Evolutionary conservation across 2,888 invertebrate species (phyloP).

Genomic region (Lithosia quadra): DNA sequence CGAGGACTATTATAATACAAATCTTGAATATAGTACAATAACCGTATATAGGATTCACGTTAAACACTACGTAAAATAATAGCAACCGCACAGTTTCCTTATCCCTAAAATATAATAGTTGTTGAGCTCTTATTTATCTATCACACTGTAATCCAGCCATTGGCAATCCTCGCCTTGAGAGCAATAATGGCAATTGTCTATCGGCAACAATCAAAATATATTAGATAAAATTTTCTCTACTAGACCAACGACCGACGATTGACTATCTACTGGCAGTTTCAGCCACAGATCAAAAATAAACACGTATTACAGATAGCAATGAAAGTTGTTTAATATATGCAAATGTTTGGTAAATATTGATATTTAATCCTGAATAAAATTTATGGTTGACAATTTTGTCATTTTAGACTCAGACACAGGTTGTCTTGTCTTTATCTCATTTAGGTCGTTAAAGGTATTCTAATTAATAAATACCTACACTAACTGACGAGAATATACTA

Average conservation of each 20-base stretch:
- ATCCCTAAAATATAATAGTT: conserved; percentile 65
- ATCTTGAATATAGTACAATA: conserved; percentile 61
- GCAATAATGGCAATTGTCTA: conserved; percentile 77
- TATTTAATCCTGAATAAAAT: background rate
- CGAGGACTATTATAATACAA: conserved; percentile 63
- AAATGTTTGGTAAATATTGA: background rate
- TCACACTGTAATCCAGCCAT: conserved; percentile 74
- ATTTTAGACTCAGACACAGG: background rate
- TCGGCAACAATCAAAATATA: conserved; percentile 62
- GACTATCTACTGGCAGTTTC: conserved; percentile 35
- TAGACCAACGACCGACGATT: conserved; percentile 39
- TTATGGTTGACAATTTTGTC: background rate
- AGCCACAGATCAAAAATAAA: conserved; percentile 28
- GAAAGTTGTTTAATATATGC: conserved; percentile 3
- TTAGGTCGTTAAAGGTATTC: background rate
- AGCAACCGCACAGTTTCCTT: conserved; percentile 71
- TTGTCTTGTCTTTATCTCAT: background rate
- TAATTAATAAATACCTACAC: background rate
- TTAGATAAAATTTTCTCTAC: conserved; percentile 37
- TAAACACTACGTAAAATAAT: conserved; percentile 67
- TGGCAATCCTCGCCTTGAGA: conserved; percentile 75
- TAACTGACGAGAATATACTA: background rate
- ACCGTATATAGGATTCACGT: conserved; percentile 67
- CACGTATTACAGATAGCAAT: conserved; percentile 8
- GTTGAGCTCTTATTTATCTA: conserved; percentile 79